phyloP scores from a whole-genome alignment of 2,797 vertebrate genomes.

The Threskiornis aethiopicus region DNA sequence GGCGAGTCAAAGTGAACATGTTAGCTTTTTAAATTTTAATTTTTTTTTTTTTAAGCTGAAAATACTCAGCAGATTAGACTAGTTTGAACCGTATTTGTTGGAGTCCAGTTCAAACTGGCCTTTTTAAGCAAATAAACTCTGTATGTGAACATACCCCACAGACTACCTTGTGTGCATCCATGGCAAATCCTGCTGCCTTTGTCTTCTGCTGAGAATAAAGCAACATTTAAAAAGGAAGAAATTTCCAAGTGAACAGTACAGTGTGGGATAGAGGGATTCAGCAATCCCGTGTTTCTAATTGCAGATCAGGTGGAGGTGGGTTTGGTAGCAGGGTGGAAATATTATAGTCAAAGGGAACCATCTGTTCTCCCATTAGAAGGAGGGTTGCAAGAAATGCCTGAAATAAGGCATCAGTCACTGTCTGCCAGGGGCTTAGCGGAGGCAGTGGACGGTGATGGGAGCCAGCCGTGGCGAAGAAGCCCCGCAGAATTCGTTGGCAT shows the following conservation, averaged over 20 bases:
- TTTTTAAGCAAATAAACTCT: not conserved
- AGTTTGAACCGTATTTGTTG: not conserved
- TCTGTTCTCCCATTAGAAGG: constrained; percentile 7
- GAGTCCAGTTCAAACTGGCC: not conserved
- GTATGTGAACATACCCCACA: not conserved
- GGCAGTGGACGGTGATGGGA: not conserved
- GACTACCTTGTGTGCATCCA: not conserved
- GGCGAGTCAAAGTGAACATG: not conserved
- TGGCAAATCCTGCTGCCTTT: not conserved
- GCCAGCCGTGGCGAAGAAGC: not conserved
- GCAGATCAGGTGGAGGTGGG: constrained; percentile 7
- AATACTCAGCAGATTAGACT: not conserved
- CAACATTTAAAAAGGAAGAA: not conserved
- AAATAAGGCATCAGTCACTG: not conserved
- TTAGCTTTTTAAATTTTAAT: not conserved
- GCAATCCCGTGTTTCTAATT: not conserved
- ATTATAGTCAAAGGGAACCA: not conserved
- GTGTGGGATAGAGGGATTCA: not conserved
- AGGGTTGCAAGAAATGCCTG: not conserved
- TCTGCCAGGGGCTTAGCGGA: not conserved
- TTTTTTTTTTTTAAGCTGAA: not conserved
- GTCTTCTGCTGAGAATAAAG: not conserved
- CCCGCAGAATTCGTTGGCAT: not conserved
- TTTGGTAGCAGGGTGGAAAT: not conserved
- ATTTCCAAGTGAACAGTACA: not conserved